Conservation (phyloP, 2,113 vertebrate genomes). For the Odocoileus virginianus region DNA sequence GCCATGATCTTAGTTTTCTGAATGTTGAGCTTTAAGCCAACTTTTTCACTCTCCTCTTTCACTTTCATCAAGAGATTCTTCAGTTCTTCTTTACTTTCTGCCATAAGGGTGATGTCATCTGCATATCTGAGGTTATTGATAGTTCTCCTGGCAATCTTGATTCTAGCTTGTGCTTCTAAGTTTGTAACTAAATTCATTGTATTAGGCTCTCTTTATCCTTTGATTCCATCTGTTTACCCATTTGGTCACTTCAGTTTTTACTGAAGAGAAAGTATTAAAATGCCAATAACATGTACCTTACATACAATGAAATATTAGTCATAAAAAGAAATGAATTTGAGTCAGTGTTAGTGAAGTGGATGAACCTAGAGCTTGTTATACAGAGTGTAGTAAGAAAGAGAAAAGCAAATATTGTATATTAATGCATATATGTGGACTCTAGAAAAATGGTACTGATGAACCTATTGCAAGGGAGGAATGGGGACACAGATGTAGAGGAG, state of each 20-base stretch:
- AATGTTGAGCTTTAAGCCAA: not conserved
- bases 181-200: not conserved
- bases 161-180: not conserved
- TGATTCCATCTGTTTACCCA: not conserved
- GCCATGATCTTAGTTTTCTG: not conserved
- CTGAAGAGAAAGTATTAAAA: not conserved
- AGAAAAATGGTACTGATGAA: not conserved
- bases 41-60: not conserved
- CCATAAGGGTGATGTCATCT: not conserved
- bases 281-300: not conserved
- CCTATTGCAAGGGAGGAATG: not conserved
- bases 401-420: not conserved
- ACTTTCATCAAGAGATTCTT: not conserved
- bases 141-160: not conserved
- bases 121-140: not conserved
- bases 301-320: not conserved
- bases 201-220: not conserved
- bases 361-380: not conserved
- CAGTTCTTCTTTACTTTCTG: not conserved
- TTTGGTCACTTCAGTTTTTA: not conserved
- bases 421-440: not conserved
- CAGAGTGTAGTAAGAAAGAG: not conserved
- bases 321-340: not conserved
- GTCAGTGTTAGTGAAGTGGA: not conserved
- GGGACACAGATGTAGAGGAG: not conserved